Base-by-base conservation (phyloP, 1,140 invertebrate species). In the Homarus americanus region DNA sequence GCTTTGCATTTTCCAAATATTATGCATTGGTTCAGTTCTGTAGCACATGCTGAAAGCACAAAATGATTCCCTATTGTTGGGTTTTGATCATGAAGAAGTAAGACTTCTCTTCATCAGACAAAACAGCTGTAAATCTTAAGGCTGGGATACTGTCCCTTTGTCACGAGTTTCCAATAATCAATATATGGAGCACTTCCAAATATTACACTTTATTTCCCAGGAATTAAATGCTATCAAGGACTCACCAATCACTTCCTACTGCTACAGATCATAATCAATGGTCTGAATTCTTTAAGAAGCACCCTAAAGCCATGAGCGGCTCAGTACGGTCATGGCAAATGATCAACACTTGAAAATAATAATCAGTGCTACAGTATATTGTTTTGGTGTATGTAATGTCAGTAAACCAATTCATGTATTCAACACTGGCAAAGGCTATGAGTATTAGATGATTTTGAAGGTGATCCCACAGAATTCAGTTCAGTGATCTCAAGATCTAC, bases 131-230 rank as follows among this genome's bases (percentile, higher is more conserved):
- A 44, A 40, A 84, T 28, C 44, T 73, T 86, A 86, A 86, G 83
- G 83, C 83, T 86, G 66, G 83, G 83, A 73, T 34, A 53, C 49
- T 76, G 72, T 86, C 83, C 83, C 83, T 73, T 58, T 66, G 73
- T 86, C 69, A 41, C 24, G 53, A 86, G 44, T 49, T n/a, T n/a
- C 44, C 69, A 76, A 53, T 24, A 24, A 84, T 5, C 20, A 66
- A 34, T 63, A 66, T 28, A n/a, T 28, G 83, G 32, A 41, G 53
- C n/a, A 75, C 40, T 58, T 38, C 36, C 34, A 44, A 53, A 86
- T 28, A 44, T 44, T 38, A 72, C 34, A 20, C 63, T 28, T 69
- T n/a, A 28, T 15, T 69, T 69, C n/a, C 24, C 5, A 69, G 28
- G 63, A 69, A 28, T 28, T 69, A 28, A 69, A 69, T 12, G 7